Base-by-base conservation (phyloP, 2,113 vertebrate genomes). In the Sakesphorus luctuosus region DNA sequence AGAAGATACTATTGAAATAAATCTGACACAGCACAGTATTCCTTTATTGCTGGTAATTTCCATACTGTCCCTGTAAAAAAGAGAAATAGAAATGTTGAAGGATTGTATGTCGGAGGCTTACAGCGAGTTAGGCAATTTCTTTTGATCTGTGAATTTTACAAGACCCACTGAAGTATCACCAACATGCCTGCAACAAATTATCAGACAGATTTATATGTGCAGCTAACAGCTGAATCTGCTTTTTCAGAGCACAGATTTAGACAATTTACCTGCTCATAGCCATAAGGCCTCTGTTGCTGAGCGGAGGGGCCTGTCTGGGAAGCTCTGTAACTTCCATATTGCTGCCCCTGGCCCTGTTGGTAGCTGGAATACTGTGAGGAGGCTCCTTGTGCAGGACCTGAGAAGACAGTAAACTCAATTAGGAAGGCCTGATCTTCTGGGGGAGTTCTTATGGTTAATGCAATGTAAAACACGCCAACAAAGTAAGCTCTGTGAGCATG, bases 281-380 rank as follows among this genome's bases (percentile, higher is more conserved):
- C 97, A 1, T 99, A 99, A 24, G 99, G 97, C 97, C 99, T 98
- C 97, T 99, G 99, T 86, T 99, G 96, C 96, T 99, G 99, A 65
- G 98, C 98, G 9, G 98, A 98, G 6, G 99, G 98, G 29, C 98
- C 98, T 3, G 98, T 98, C 96, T 99, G 99, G 50, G 99, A 97
- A 12, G 99, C 96, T 91, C 99, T 98, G 96, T 99, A 99, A 79
- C 98, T 98, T 23, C 98, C 98, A 6, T 99, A 99, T 94, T 99
- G 99, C 95, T 99, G 99, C 77, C 98, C 98, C 95, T 99, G 99
- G 49, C 98, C 98, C 93, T 99, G 99, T 86, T 99, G 99, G 97
- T 99, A 99, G 97, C 99, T 98, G 85, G 99, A 97, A 97, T 99
- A 99, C 97, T 99, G 99, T 4, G 99, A 98, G 3, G 99, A 98